These are phyloP conservation scores for Trichonephila inaurata DNA, from an alignment of 1,140 invertebrate species.

Conservation along the genomic window DNA sequence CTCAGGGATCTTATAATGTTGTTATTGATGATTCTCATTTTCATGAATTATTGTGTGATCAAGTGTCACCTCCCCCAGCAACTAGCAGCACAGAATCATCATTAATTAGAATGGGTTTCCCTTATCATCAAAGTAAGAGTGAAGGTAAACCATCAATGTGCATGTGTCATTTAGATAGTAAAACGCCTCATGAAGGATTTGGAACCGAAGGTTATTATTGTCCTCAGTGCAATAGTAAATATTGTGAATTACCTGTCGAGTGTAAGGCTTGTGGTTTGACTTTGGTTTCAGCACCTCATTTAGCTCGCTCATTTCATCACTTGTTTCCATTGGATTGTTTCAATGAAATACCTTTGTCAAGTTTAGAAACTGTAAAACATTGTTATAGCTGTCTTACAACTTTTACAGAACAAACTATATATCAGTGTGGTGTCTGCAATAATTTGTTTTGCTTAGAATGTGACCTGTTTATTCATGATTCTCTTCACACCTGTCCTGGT, in stretches of 20 bases:
- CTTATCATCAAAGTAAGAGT: conserved; percentile 81
- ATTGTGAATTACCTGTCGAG: conserved; percentile 98
- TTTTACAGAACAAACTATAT: conserved; percentile 86
- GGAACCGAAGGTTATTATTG: conserved; percentile 92
- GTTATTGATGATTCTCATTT: conserved; percentile 96
- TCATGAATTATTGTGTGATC: conserved; percentile 86
- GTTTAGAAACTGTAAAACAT: conserved; percentile 48
- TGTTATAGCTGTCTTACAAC: conserved; percentile 77
- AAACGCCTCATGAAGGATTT: conserved; percentile 82
- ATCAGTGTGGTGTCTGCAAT: conserved; percentile 89
- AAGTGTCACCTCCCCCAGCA: conserved; percentile 93
- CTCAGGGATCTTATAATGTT: conserved; percentile 89
- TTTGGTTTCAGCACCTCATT: conserved; percentile 97
- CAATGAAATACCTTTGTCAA: conserved; percentile 83
- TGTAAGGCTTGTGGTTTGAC: conserved; percentile 96
- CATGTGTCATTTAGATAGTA: conserved; percentile 87
- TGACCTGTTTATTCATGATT: conserved; percentile 96
- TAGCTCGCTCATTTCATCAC: conserved; percentile 98
- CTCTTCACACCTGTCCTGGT: conserved; percentile 95
- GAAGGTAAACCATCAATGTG: conserved; percentile 83
- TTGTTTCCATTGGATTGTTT: conserved; percentile 95
- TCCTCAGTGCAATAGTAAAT: conserved; percentile 97
- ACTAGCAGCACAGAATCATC: conserved; percentile 82
- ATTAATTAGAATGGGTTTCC: conserved; percentile 83
- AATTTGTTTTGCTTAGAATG: conserved; percentile 95